Percentiles rank a stretch among this genome's conserved stretches.
These are phyloP conservation scores for Meiosimyza platycephala DNA, from an alignment of 2,888 invertebrate genomes.

Conservation along the genomic window DNA sequence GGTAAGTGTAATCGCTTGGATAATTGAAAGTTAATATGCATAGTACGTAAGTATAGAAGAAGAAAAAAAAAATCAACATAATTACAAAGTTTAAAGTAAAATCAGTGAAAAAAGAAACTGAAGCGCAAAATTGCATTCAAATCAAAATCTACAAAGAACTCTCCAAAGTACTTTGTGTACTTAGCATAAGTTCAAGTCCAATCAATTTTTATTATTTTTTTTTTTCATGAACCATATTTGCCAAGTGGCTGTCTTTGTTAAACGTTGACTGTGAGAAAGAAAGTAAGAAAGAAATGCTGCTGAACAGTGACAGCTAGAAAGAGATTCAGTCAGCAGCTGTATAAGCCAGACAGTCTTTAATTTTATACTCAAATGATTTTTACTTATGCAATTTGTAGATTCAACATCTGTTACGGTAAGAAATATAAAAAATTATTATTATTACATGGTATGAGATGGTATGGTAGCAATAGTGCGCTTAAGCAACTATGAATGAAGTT, in stretches of 20 bases:
- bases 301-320: background rate
- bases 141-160: background rate
- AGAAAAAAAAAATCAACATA: background rate
- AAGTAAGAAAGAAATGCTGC: background rate
- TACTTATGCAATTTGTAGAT: no score
- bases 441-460: no score
- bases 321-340: background rate
- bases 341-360: no score
- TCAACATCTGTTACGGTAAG: no score
- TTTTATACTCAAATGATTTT: no score
- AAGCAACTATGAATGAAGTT: no score
- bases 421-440: no score
- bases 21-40: slow-evolving; percentile 21
- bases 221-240: no score
- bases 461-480: no score
- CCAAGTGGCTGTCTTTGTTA: no score
- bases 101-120: background rate
- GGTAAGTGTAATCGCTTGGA: slow-evolving; percentile 25
- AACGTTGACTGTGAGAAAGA: background rate
- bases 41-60: background rate
- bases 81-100: background rate
- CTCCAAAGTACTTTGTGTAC: background rate
- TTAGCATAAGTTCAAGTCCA: no score
- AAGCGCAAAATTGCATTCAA: background rate
- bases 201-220: no score